Evolutionary conservation across 2,888 invertebrate species (phyloP), one percentile per base, ranked within the genome.

Genomic region (Phaonia tiefii): DNA sequence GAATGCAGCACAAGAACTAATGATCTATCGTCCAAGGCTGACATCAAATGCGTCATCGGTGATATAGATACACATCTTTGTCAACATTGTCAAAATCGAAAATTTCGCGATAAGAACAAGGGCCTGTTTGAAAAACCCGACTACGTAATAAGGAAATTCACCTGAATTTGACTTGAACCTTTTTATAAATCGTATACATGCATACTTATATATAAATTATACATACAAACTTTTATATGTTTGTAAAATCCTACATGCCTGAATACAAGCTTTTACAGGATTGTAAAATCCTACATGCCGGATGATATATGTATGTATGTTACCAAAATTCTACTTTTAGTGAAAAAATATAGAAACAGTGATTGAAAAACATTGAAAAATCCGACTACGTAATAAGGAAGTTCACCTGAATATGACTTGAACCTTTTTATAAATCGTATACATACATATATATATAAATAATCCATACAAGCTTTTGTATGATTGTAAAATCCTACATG

Each of bases 301-400:
- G n/a, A n/a, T n/a, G n/a, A n/a, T n/a, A 66, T 11, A 67, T 42
- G 58, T 74, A 37, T 11, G 37, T 39, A 37, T 15, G n/a, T 42
- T 49, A 13, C 20, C 25, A 42, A 77, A 58, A 77, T 83, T 75
- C 84, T 88, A 87, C 88, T 88, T 88, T 88, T n/a, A n/a, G n/a
- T n/a, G n/a, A n/a, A n/a, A n/a, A n/a, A n/a, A n/a, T n/a, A n/a
- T n/a, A n/a, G n/a, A n/a, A n/a, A n/a, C n/a, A n/a, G n/a, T n/a
- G n/a, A n/a, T n/a, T n/a, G n/a, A n/a, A n/a, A n/a, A n/a, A n/a
- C n/a, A n/a, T n/a, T n/a, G n/a, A n/a, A n/a, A 31, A 51, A 5
- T 20, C 1, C 22, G 11, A 2, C 2, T 20, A 10, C 22, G 54
- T 25, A 39, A 37, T 51, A 17, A 69, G 69, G 51, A 65, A 54